Evolutionary conservation across 2,797 vertebrate genomes (phyloP).

Genomic region (Notoglanidium macrostoma): DNA sequence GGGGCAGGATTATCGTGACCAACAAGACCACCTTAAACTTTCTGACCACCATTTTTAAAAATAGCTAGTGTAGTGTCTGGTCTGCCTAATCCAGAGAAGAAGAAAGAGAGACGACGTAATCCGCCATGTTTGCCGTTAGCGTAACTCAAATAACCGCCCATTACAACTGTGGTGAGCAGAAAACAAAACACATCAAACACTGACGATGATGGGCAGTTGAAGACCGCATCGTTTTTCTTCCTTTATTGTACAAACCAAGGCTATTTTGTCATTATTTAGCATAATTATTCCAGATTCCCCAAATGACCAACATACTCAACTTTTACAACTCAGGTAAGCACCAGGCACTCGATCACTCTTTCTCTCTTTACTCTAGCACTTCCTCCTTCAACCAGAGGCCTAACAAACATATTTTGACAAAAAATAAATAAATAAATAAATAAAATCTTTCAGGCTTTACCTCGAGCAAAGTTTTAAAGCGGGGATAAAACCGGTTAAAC

Average conservation of each 20-base stretch:
- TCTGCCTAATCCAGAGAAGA: too few species aligned
- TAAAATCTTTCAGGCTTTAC: slow-evolving; percentile 51
- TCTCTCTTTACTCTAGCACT: slow-evolving; percentile 18
- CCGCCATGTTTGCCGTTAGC: too few species aligned
- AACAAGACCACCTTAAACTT: too few species aligned
- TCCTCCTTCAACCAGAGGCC: slow-evolving; percentile 53
- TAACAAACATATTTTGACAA: slow-evolving; percentile 45
- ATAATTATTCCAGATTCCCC: background rate
- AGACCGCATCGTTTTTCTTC: background rate
- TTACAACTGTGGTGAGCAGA: background rate
- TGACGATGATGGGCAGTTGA: background rate
- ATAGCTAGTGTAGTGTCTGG: too few species aligned
- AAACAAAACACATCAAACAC: background rate
- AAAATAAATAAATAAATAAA: too few species aligned
- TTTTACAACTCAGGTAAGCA: slow-evolving; percentile 22
- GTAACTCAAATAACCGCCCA: background rate
- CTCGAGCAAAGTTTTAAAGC: slow-evolving; percentile 30
- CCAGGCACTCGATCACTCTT: background rate
- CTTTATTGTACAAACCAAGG: background rate
- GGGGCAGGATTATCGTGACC: too few species aligned
- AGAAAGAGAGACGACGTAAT: too few species aligned
- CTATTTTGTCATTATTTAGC: background rate
- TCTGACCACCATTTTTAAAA: too few species aligned
- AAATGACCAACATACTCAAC: background rate
- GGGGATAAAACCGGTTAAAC: slow-evolving; percentile 40